phyloP scores from a whole-genome alignment of 2,113 vertebrate genomes.

The Aegypius monachus region DNA sequence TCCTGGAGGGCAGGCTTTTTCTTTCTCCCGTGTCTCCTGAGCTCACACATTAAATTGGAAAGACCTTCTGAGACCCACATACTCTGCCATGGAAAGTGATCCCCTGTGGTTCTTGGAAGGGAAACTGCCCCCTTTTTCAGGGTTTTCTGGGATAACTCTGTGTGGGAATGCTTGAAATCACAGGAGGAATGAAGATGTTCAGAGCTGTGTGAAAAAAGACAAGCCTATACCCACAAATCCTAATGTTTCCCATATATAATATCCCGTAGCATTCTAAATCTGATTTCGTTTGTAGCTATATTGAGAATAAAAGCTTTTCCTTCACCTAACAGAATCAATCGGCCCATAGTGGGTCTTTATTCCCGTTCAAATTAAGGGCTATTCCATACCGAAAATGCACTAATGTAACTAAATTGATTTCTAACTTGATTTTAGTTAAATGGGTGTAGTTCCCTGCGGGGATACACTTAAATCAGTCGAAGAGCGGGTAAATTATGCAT shows the following conservation, averaged over 20 bases:
- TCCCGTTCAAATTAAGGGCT: slow-evolving; percentile 57
- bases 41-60: not conserved
- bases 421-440: slow-evolving; percentile 65
- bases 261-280: not conserved
- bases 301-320: slow-evolving; percentile 17
- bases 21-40: not conserved
- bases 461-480: slow-evolving; percentile 39
- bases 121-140: not conserved
- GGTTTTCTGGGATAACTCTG: not conserved
- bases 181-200: not conserved
- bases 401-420: slow-evolving; percentile 62
- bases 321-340: slow-evolving; percentile 36
- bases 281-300: not conserved
- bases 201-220: not conserved
- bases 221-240: not conserved
- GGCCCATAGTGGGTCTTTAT: slow-evolving; percentile 48
- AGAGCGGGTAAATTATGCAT: not conserved
- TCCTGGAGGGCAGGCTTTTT: not conserved
- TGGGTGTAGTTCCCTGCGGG: slow-evolving; percentile 39
- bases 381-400: slow-evolving; percentile 41
- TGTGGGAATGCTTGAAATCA: not conserved
- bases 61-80: not conserved
- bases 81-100: not conserved
- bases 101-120: not conserved
- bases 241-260: not conserved